Evolutionary conservation across 2,113 vertebrate genomes (phyloP), one percentile per base, ranked within the genome.

Genomic region (Dipodomys stephensi): DNA sequence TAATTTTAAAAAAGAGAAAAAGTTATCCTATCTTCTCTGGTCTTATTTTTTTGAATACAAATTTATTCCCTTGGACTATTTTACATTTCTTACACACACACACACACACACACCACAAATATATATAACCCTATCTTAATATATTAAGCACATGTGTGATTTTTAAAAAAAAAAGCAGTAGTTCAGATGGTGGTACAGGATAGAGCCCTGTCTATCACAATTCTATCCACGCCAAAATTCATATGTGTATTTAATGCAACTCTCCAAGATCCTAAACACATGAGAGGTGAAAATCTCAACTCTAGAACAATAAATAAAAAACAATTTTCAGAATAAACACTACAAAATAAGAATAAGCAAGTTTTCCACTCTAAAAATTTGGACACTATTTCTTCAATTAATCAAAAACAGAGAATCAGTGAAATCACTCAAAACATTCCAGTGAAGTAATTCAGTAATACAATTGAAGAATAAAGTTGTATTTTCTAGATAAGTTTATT

Each of bases 311-410:
- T 80, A 72, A 92, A 90, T 11, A 92, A 85, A 79, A 64, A 94
- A 83, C 35, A 80, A 76, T 72, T 94, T 87, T 87, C 44, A 77
- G 11, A 93, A 83, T 71, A 27, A 28, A 22, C 2, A 72, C 0
- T 23, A 4, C 32, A 93, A 90, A 23, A n/a, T 62, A 62, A 80
- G 46, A 83, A 79, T 44, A 76, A 78, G 76, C 4, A 62, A 3
- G 73, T 32, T 81, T 95, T 92, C 90, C 8, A 95, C 57, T 92
- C 44, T 78, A 25, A 73, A 92, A 92, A 72, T 73, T 82, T 8
- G 78, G 91, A 82, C 13, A 76, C 39, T 60, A 53, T 39, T 62
- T 78, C 67, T 81, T 64, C 39, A 94, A 80, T 27, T 72, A 94
- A 86, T 28, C 30, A 81, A 62, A 92, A 85, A 86, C 28, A 35